Evolutionary conservation across 2,113 vertebrate species (phyloP).

Genomic region (Poeciliopsis occidentalis): DNA sequence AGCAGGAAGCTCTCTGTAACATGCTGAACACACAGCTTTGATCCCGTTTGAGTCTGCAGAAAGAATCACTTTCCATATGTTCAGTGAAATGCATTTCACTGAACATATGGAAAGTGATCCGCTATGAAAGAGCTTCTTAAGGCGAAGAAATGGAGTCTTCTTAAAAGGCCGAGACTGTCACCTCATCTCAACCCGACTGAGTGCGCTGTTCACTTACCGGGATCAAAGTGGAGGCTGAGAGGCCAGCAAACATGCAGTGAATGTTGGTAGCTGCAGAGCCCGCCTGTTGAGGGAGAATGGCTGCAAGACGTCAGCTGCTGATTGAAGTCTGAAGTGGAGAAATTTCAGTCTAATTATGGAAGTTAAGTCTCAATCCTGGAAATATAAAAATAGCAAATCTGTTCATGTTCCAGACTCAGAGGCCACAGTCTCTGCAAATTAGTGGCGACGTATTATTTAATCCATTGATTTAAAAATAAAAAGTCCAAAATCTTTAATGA

Average conservation of each 20-base stretch:
- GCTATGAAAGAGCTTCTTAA: background rate
- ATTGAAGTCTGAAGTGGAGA: background rate
- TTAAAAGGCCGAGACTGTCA: constrained; percentile 6
- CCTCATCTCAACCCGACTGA: constrained; percentile 3
- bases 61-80: too few species aligned
- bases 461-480: background rate
- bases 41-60: background rate
- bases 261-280: background rate
- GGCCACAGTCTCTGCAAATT: background rate
- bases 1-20: background rate
- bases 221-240: background rate
- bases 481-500: background rate
- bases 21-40: background rate
- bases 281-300: background rate
- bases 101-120: background rate
- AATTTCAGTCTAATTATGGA: background rate
- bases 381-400: background rate
- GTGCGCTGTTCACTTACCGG: background rate
- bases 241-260: constrained; percentile 5
- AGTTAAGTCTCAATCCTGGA: background rate
- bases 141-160: constrained; percentile 1
- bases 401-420: background rate
- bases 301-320: background rate
- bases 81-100: constrained; percentile 2
- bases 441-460: background rate